These are phyloP conservation scores for Druon quercuslanigerum DNA, from an alignment of 1,140 invertebrate species.

Conservation along the genomic window DNA sequence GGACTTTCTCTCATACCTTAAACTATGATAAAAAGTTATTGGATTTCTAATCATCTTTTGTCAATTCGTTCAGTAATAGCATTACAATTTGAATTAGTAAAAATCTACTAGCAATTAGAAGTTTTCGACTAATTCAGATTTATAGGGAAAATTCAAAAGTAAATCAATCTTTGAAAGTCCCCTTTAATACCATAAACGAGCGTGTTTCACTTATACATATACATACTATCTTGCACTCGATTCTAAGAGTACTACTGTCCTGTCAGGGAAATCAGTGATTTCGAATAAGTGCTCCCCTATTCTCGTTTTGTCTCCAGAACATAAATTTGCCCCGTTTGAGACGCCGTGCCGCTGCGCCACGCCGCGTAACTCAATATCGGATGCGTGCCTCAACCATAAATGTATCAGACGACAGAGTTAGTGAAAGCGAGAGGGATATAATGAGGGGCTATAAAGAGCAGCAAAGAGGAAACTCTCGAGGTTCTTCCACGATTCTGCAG, in stretches of 20 bases:
- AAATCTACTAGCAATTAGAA: too few species aligned
- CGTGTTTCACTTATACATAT: too few species aligned
- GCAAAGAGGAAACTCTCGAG: slow-evolving; percentile 5
- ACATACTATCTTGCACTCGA: neutral
- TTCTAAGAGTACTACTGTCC: neutral
- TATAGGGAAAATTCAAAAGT: too few species aligned
- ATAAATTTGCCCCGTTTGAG: slow-evolving; percentile 44
- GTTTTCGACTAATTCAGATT: too few species aligned
- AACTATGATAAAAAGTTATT: too few species aligned
- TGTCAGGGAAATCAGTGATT: slow-evolving; percentile 21
- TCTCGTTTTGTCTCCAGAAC: slow-evolving; percentile 31
- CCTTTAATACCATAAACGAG: too few species aligned
- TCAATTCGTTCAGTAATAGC: too few species aligned
- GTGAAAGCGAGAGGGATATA: slow-evolving; percentile 25
- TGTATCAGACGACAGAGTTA: slow-evolving; percentile 10
- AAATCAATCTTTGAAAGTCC: too few species aligned
- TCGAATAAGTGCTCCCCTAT: slow-evolving; percentile 23
- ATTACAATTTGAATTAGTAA: too few species aligned
- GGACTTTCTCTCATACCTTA: too few species aligned
- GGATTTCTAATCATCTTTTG: too few species aligned
- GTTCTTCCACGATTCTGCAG: slow-evolving; percentile 31
- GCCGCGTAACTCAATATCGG: slow-evolving; percentile 40
- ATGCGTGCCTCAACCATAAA: slow-evolving; percentile 21
- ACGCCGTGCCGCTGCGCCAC: slow-evolving; percentile 35
- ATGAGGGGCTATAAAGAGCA: neutral